Evolutionary conservation across 2,888 invertebrate genomes (phyloP), one percentile per base, ranked within the genome.

Genomic region (Aquatica leii): DNA sequence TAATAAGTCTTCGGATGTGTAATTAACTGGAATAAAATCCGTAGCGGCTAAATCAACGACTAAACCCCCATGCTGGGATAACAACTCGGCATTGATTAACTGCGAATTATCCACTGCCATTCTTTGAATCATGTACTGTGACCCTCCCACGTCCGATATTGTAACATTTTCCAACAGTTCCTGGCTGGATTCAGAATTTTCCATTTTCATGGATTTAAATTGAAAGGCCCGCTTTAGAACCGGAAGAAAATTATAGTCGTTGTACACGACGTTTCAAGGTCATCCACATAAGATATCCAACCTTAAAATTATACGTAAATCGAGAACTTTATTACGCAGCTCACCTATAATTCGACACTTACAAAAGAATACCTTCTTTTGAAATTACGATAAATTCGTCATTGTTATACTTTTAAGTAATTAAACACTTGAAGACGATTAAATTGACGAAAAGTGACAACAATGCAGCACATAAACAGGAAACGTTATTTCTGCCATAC

Each of bases 401-500:
- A 46, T 20, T 58, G 24, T 21, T 15, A 31, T 59, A 68, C 66
- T 69, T 67, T 70, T 53, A 63, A 50, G 18, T 46, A 66, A 43
- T 59, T 59, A 34, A 50, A 41, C 41, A 15, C 55, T 48, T 31
- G 21, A 41, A 59, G 55, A 55, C 59, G 50, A 37, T 50, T 68
- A 62, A 69, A 68, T 59, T 74, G 76, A 75, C 75, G 79, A 82
- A 77, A 82, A 80, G 78, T 82, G 82, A 82, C 82, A 82, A 82
- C 82, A 82, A 77, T 78, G 82, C 79, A 71, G 76, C 66, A 70
- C 59, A 20, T 55, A 62, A 65, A 62, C 65, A 62, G 65, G 62
- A 62, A 58, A 20, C 54, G n/a, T 17, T 8, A 12, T 1, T n/a
- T 14, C n/a, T 8, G 40, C 55, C 50, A 55, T 54, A 51, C 11